Conservation (phyloP, 2,113 vertebrate species). For the Varanus komodoensis region DNA sequence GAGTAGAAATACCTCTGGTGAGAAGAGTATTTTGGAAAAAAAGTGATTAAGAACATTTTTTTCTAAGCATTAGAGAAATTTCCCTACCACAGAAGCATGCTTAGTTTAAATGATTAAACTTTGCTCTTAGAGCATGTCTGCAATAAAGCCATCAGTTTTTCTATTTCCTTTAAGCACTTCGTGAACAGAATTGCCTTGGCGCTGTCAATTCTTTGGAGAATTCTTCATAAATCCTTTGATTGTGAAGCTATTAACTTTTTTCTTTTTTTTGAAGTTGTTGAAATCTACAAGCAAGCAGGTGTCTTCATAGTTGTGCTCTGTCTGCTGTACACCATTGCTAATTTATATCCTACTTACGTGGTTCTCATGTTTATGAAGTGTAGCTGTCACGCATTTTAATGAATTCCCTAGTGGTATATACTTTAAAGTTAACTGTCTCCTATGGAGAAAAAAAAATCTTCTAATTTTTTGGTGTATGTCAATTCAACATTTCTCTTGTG, state of each 20-base stretch:
- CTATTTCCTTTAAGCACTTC: background rate
- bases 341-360: background rate
- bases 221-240: background rate
- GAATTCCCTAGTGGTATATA: background rate
- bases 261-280: background rate
- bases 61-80: background rate
- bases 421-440: background rate
- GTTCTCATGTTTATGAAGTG: background rate
- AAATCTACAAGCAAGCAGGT: background rate
- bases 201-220: background rate
- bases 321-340: background rate
- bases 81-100: background rate
- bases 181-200: background rate
- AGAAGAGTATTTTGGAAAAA: background rate
- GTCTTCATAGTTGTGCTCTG: background rate
- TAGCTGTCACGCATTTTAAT: background rate
- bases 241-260: background rate
- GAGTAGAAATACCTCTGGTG: background rate
- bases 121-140: background rate
- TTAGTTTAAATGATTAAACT: background rate
- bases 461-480: background rate
- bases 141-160: background rate
- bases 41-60: background rate
- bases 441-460: background rate
- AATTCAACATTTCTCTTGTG: conserved; percentile 7